Percentiles rank a stretch among this genome's conserved stretches.
Evolutionary conservation across 2,888 invertebrate species (phyloP).

Genomic region (Rhopalosiphum nymphaeae): DNA sequence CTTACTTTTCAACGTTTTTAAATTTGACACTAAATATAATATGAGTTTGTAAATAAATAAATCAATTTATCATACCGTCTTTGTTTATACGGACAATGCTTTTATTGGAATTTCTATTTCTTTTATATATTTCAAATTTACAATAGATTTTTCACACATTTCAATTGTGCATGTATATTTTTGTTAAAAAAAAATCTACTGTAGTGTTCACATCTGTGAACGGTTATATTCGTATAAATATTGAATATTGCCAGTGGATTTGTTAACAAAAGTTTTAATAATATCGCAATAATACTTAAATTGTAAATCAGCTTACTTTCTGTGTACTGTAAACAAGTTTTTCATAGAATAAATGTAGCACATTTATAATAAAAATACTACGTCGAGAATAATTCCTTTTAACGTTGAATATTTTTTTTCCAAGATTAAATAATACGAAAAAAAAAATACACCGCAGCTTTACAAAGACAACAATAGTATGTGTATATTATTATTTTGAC

Average conservation of each 20-base stretch:
- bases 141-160: conserved; percentile 27
- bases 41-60: not conserved
- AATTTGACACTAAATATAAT: not conserved
- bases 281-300: conserved; percentile 20
- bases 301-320: conserved; percentile 16
- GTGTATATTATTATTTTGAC: not conserved
- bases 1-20: not conserved
- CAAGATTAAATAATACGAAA: not conserved
- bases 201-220: not conserved
- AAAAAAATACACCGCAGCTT: not conserved
- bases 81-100: not conserved
- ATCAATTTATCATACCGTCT: not conserved
- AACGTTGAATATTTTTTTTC: not conserved
- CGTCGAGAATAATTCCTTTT: not conserved
- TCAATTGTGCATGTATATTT: not conserved
- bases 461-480: not conserved
- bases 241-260: conserved; percentile 31
- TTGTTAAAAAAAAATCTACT: conserved; percentile 7
- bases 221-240: not conserved
- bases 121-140: not conserved
- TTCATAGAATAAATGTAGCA: not conserved
- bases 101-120: not conserved
- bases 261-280: not conserved
- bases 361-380: not conserved
- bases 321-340: not conserved